These are phyloP conservation scores for Erpetoichthys calabaricus DNA, from an alignment of 2,797 vertebrate species.

Conservation along the genomic window DNA sequence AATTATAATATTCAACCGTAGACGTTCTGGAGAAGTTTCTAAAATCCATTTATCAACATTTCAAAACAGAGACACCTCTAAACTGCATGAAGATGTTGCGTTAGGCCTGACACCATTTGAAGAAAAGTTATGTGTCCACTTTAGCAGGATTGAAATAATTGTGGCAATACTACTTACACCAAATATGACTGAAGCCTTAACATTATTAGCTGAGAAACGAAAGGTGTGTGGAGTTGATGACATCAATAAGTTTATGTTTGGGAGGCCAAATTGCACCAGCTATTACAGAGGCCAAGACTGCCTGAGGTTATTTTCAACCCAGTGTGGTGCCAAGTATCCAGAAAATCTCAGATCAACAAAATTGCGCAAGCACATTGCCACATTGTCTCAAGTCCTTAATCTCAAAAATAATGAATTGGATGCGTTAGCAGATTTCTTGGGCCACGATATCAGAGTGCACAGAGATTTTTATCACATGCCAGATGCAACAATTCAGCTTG, in stretches of 20 bases:
- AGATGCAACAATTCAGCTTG: conserved; percentile 14
- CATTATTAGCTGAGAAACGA: conserved; percentile 11
- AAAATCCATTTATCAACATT: conserved; percentile 29
- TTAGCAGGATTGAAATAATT: conserved; percentile 24
- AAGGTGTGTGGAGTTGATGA: conserved; percentile 16
- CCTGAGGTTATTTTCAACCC: conserved; percentile 15
- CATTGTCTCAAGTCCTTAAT: conserved; percentile 33
- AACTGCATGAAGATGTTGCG: not conserved
- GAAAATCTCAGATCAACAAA: conserved; percentile 10
- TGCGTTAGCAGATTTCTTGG: conserved; percentile 23
- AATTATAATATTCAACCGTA: conserved; percentile 25
- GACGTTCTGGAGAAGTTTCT: conserved; percentile 20
- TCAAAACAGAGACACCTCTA: conserved; percentile 14
- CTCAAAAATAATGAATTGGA: conserved; percentile 28
- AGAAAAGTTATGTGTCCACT: conserved; percentile 25
- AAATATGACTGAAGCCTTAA: conserved; percentile 19
- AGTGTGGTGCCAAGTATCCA: conserved; percentile 23
- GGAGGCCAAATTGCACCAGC: conserved; percentile 19
- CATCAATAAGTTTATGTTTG: conserved; percentile 30
- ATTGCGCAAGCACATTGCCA: conserved; percentile 26
- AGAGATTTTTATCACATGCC: conserved; percentile 16
- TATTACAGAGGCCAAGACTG: conserved; percentile 9
- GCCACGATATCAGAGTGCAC: conserved; percentile 16
- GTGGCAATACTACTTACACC: conserved; percentile 27
- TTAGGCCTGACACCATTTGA: conserved; percentile 10